These are phyloP conservation scores for Cardiocondyla obscurior DNA, from an alignment of 1,140 invertebrate species.

Conservation along the genomic window DNA sequence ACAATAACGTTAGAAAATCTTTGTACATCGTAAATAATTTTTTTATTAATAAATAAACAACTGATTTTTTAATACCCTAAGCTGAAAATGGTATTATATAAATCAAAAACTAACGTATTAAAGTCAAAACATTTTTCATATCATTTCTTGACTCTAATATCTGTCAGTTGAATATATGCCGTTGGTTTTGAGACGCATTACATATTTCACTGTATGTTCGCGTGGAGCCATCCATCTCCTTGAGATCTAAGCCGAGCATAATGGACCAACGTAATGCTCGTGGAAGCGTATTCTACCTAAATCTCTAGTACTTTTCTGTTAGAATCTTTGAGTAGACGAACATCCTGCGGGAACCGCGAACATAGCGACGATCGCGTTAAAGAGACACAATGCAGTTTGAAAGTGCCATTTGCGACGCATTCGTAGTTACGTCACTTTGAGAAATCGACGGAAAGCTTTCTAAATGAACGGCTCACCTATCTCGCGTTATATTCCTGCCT, in stretches of 20 bases:
- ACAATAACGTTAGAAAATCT: too few species aligned
- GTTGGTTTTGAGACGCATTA: background rate
- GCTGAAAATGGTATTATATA: background rate
- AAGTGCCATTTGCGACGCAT: constrained; percentile 53
- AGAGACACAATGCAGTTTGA: constrained; percentile 42
- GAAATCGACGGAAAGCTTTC: constrained; percentile 39
- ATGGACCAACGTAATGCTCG: constrained; percentile 36
- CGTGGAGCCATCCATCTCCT: background rate
- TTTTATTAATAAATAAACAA: too few species aligned
- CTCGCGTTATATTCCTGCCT: background rate
- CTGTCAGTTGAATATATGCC: background rate
- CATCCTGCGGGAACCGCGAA: constrained; percentile 36
- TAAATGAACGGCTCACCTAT: constrained; percentile 16
- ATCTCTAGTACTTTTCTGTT: constrained; percentile 45
- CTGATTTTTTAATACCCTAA: too few species aligned
- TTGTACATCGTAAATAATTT: too few species aligned
- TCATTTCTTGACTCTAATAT: background rate
- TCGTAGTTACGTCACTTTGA: constrained; percentile 52
- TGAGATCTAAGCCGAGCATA: constrained; percentile 48
- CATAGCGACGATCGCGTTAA: constrained; percentile 37
- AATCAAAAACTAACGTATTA: background rate
- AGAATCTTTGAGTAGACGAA: constrained; percentile 43
- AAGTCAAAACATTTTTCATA: background rate
- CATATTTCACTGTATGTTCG: constrained; percentile 22
- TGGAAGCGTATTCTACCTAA: constrained; percentile 32